These are phyloP conservation scores for Sesamia nonagrioides DNA, from an alignment of 1,140 invertebrate genomes.

Conservation along the genomic window DNA sequence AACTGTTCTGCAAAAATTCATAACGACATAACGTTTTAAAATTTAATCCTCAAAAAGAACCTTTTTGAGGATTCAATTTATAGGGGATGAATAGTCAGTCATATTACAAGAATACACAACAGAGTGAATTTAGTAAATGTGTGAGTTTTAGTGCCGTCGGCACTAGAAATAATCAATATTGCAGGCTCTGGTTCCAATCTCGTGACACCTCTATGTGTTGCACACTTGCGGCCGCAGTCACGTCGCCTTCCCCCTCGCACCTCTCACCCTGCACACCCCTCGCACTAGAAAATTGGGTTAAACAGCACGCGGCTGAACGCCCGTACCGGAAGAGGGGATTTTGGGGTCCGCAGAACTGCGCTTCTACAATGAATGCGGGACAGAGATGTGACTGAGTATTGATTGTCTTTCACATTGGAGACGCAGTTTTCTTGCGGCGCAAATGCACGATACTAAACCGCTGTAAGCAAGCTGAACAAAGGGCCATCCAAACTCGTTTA, in stretches of 20 bases:
- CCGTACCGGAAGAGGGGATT: slow-evolving; percentile 84
- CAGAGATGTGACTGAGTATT: slow-evolving; percentile 85
- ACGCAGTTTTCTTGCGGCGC: slow-evolving; percentile 51
- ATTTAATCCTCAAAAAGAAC: too few species aligned
- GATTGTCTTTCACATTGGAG: slow-evolving; percentile 77
- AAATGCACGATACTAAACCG: slow-evolving; percentile 19
- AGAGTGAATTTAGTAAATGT: slow-evolving; percentile 43
- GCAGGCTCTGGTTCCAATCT: slow-evolving; percentile 83
- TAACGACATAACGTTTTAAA: too few species aligned
- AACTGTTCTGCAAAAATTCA: too few species aligned
- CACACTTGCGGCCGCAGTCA: slow-evolving; percentile 84
- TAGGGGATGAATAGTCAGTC: too few species aligned
- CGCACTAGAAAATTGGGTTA: slow-evolving; percentile 86
- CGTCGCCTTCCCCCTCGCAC: slow-evolving; percentile 70
- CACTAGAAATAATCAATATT: slow-evolving; percentile 86
- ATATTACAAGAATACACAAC: background rate
- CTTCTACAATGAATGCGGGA: slow-evolving; percentile 83
- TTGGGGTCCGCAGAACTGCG: slow-evolving; percentile 82
- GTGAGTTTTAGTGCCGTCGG: slow-evolving; percentile 50
- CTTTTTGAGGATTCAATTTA: too few species aligned
- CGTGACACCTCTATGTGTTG: slow-evolving; percentile 76
- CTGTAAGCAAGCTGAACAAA: background rate
- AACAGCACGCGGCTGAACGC: slow-evolving; percentile 83
- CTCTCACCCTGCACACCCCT: slow-evolving; percentile 76
- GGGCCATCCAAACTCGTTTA: background rate